Evolutionary conservation across 1,140 invertebrate genomes (phyloP), one percentile per base, ranked within the genome.

Genomic region (Pachypsylla venusta): DNA sequence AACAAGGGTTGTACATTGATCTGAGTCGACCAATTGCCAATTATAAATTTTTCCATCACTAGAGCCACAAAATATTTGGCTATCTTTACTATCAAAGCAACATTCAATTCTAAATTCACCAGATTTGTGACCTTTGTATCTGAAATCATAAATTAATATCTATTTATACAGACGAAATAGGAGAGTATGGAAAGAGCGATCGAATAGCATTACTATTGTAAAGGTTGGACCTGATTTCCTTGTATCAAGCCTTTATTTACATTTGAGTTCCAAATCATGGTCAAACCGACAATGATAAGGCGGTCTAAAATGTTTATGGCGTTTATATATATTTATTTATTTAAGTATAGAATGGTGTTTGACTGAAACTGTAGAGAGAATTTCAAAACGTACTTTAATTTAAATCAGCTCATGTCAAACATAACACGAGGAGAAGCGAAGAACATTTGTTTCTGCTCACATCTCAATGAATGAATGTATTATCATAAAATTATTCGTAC

Each of bases 71-170:
- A 95, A 71, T 53, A 97, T 80, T 62, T 84, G 79, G 26, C 81
- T 85, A 70, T 97, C 93, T 63, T 81, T 84, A 56, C 78, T 73
- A 70, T 86, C 83, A 2, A 96, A 77, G 64, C 82, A 83, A 70
- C 87, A 90, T 71, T 97, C 93, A 19, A 96, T 77, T 64, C 82
- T 82, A 67, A 86, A 87, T 67, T 92, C 84, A 60, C 79, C 81
- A 61, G 82, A 83, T 60, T 74, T 74, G 67, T 95, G 89, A 0
- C 92, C 91, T 53, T 69, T 74, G 68, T 88, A 93, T 64, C 83
- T 85, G 64, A 25, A 64, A 67, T 58, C 59, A 60, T 56, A 53
- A n/a, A n/a, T n/a, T n/a, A n/a, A n/a, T n/a, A n/a, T n/a, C n/a
- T n/a, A n/a, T n/a, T n/a, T 24, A 13, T 53, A 58, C 28, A 16